Evolutionary conservation across 2,113 vertebrate genomes (phyloP), one percentile per base, ranked within the genome.

Genomic region (Anolis sagrei): DNA sequence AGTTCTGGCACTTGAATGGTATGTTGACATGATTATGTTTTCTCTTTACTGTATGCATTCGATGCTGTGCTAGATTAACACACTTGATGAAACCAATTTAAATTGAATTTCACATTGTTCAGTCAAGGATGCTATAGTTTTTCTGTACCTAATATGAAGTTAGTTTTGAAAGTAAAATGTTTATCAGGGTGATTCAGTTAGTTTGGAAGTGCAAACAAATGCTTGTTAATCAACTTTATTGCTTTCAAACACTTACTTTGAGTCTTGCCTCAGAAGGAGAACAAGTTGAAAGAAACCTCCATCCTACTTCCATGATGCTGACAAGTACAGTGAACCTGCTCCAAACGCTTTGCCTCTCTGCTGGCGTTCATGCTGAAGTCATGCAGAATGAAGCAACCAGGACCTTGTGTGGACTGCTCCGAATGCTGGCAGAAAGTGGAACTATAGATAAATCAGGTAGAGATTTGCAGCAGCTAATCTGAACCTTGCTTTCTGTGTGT

Each of bases 231-330:
- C 27, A 84, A 0, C 68, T 76, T 74, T 36, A 69, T 14, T 1
- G 0, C 78, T 73, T 89, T 80, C 25, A 66, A 69, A 76, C 19
- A 21, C 86, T 82, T 87, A 54, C 88, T 93, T 72, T 87, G 32
- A 86, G 44, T 82, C 62, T 88, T 75, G 21, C 88, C 92, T 85
- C 93, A 99, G 99, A 99, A 95, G 96, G 93, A 1, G 99, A 99
- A 72, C 96, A 97, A 78, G 88, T 94, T 76, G 98, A 99, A 90
- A 97, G 96, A 91, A 98, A 97, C 93, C 92, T 95, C 29, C 99
- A 99, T 89, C 99, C 99, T 7, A 99, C 99, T 23, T 96, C 98
- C 16, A 96, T 99, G 97, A 97, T 99, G 98, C 93, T 98, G 77
- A 98, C 97, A 83, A 98, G 98, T 91, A 98, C 98, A 0, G 96